phyloP scores from a whole-genome alignment of 2,113 vertebrate genomes.

The Arizona elegans region DNA sequence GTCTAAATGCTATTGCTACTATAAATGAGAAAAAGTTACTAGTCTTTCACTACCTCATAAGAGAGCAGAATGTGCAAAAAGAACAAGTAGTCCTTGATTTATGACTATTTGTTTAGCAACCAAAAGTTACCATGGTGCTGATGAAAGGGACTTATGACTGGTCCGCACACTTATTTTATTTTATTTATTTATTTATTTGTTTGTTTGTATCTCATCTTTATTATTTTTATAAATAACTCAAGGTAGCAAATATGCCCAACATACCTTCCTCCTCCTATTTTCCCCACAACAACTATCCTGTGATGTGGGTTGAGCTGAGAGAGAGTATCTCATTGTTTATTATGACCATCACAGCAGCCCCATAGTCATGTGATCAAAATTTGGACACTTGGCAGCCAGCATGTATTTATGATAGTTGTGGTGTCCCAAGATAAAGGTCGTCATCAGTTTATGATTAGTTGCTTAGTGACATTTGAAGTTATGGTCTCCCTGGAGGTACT shows the following conservation, averaged over 20 bases:
- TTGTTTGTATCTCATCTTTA: background rate
- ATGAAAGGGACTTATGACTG: background rate
- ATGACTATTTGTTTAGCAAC: background rate
- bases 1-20: background rate
- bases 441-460: background rate
- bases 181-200: too few relatives aligned
- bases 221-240: background rate
- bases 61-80: background rate
- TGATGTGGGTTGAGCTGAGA: background rate
- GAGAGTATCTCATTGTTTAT: background rate
- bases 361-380: background rate
- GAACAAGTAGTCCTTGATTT: background rate
- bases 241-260: background rate
- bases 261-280: background rate
- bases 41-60: background rate
- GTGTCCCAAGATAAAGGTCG: background rate
- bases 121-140: background rate
- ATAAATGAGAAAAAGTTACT: background rate
- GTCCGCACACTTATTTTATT: background rate
- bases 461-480: background rate
- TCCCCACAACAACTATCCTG: background rate
- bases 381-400: background rate
- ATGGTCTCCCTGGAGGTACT: background rate
- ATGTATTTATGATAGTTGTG: background rate
- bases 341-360: background rate